Evolutionary conservation across 2,797 vertebrate genomes (phyloP), one percentile per base, ranked within the genome.

Genomic region (Pelobates cultripes): DNA sequence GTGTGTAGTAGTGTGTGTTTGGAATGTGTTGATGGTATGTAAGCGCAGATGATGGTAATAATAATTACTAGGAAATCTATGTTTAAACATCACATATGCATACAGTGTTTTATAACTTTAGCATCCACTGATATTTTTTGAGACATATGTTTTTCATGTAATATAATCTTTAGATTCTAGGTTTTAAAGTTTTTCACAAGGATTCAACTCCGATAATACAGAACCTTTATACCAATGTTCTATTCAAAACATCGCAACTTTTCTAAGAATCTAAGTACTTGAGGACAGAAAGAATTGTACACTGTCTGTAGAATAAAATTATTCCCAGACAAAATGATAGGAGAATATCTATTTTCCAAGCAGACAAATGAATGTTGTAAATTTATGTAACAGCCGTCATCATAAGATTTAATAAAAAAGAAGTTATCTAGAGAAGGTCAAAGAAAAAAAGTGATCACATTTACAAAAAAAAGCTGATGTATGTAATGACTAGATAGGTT

Each of bases 391-490:
- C 63, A 51, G 68, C 64, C 77, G 60, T 76, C 73, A 79, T 70
- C 73, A 79, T 70, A 81, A 53, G 53, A 53, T 79, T 73, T 79
- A 76, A 76, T 79, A 79, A 84, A 80, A 84, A 13, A 13, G 73
- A 42, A 67, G 66, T 84, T 79, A 57, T 68, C 64, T 79, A 67
- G 72, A 76, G 77, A 84, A 84, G 77, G 82, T 84, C 73, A 80
- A 80, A 60, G 71, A 64, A 78, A 75, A 84, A 76, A 79, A 79
- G 68, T 76, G 73, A 84, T 76, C 73, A 80, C 72, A 70, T 76
- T 84, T 84, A 71, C 68, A 67, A 80, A 79, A 51, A 51, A 84
- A 84, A 75, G 82, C 82, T 84, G 73, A 80, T 79, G 77, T 68
- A 44, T 80, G 77, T 84, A 61, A 76, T 66, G 82, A 17, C 82